phyloP scores from a whole-genome alignment of 2,113 vertebrate genomes.

The Ailurus styani region DNA sequence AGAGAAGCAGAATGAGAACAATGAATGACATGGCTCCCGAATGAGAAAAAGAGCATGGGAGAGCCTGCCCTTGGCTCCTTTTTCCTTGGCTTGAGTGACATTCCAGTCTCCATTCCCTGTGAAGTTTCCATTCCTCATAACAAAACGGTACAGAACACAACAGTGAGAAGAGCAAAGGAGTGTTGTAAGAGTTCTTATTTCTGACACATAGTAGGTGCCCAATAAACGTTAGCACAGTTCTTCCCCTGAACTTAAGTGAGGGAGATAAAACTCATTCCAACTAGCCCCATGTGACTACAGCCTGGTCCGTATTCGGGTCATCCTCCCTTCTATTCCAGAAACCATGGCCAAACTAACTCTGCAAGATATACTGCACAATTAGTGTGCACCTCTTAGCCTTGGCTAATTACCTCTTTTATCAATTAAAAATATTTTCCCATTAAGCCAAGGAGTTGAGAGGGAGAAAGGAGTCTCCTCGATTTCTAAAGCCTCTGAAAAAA shows the following conservation, averaged over 20 bases:
- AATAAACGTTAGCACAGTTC: not conserved
- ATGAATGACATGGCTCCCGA: not conserved
- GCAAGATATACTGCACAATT: slow-evolving; percentile 79
- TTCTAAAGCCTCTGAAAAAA: slow-evolving; percentile 74
- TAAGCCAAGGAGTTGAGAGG: slow-evolving; percentile 48
- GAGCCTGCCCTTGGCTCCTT: not conserved
- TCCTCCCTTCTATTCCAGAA: slow-evolving; percentile 57
- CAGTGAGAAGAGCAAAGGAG: not conserved
- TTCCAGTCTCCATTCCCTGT: not conserved
- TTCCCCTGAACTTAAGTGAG: not conserved
- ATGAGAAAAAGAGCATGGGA: not conserved
- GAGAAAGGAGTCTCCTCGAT: slow-evolving; percentile 35
- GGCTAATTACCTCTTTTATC: slow-evolving; percentile 83
- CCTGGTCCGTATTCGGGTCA: slow-evolving; percentile 42
- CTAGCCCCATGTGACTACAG: not conserved
- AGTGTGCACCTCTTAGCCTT: slow-evolving; percentile 80
- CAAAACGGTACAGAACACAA: not conserved
- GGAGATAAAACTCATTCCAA: not conserved
- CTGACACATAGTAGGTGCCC: not conserved
- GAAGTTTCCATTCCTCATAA: not conserved
- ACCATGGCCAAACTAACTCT: slow-evolving; percentile 36
- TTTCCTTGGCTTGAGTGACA: not conserved
- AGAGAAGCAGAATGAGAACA: not conserved
- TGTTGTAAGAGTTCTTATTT: not conserved
- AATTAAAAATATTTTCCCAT: slow-evolving; percentile 78